Evolutionary conservation across 2,888 invertebrate genomes (phyloP), one percentile per base, ranked within the genome.

Genomic region (Protophormia terraenovae): DNA sequence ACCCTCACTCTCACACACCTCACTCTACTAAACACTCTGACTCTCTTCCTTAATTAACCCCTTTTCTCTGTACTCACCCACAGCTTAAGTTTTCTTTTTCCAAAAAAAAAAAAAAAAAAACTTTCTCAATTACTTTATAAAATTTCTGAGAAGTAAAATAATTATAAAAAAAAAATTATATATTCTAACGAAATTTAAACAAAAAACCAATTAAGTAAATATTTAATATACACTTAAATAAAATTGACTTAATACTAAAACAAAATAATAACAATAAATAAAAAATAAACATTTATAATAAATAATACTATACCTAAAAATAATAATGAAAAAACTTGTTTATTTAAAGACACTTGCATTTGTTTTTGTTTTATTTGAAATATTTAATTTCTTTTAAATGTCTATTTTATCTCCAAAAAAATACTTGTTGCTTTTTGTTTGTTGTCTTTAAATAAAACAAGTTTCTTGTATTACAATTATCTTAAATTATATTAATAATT

Each of bases 161-260:
- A n/a, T n/a, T n/a, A n/a, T 35, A 45, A 45, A 55, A 27, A 64
- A 58, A 69, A 75, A 76, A 45, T 45, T 29, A 80, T 41, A 35
- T 47, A 78, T 78, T 78, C 24, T 60, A 75, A 78, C 22, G 50
- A 73, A 81, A 73, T 47, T 79, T 38, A 66, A 64, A 50, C 64
- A 67, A 62, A 47, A n/a, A 19, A 38, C 8, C 50, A 55, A 75
- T 75, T 71, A 84, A 84, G 67, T 73, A 81, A 77, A 81, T 77
- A 81, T 84, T 81, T 77, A 72, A 81, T 80, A 84, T 76, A 83
- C 53, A 81, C 71, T 80, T 77, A 66, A 83, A 80, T 72, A 58
- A 80, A 77, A 80, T 77, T 72, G 55, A 78, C 67, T 83, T 78
- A 73, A 67, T 38, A 53, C 24, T 71, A 71, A 67, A 27, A 53